These are phyloP conservation scores for Psettodes erumei DNA, from an alignment of 2,113 vertebrate species.

Conservation along the genomic window DNA sequence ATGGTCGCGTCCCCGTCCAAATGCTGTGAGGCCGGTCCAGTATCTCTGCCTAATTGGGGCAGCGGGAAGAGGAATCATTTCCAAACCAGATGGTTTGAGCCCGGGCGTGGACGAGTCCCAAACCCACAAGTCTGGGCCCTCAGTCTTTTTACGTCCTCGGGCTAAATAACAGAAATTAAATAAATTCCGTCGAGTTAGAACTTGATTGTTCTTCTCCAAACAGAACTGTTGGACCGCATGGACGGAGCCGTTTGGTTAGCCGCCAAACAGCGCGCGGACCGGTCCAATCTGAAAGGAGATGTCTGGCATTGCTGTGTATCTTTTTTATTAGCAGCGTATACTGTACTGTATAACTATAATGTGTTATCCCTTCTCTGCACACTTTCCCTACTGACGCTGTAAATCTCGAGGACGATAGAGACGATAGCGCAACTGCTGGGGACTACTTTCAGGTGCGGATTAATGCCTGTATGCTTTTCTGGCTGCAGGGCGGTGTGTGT, in stretches of 20 bases:
- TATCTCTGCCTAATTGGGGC: constrained; percentile 56
- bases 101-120: constrained; percentile 30
- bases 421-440: too few relatives aligned
- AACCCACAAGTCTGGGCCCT: constrained; percentile 22
- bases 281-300: too few relatives aligned
- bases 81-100: constrained; percentile 62
- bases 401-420: too few relatives aligned
- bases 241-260: too few relatives aligned
- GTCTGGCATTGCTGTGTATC: not conserved
- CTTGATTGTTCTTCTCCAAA: not conserved
- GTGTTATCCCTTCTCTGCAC: not conserved
- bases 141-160: constrained; percentile 16
- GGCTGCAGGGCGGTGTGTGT: too few relatives aligned
- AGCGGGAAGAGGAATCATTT: constrained; percentile 55
- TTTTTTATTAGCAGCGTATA: not conserved
- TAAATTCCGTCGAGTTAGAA: constrained; percentile 12
- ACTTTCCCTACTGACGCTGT: not conserved
- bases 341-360: not conserved
- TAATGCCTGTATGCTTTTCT: too few relatives aligned
- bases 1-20: constrained; percentile 70
- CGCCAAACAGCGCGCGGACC: too few relatives aligned
- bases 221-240: too few relatives aligned
- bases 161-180: constrained; percentile 26
- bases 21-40: constrained; percentile 62
- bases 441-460: too few relatives aligned